A percentile compares a stretch with the other conserved stretches of the same genome.
Evolutionary conservation across 2,888 invertebrate genomes (phyloP).

Genomic region (Tipula vernalis): DNA sequence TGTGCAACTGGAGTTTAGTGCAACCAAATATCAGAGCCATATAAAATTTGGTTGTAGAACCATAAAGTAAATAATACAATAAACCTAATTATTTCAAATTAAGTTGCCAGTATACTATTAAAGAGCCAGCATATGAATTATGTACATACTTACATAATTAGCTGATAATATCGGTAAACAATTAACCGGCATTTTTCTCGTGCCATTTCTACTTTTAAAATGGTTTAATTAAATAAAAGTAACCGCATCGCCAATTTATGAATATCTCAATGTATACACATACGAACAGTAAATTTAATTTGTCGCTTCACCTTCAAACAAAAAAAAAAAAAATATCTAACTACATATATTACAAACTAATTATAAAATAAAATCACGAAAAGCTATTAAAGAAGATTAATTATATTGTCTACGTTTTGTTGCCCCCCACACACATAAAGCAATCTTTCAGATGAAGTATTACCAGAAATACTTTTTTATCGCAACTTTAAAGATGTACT

Average conservation of each 20-base stretch:
- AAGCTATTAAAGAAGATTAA: neutral
- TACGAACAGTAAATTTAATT: neutral
- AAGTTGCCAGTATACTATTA: neutral
- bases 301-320: neutral
- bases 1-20: too few relatives aligned
- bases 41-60: too few relatives aligned
- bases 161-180: neutral
- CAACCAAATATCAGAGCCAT: too few relatives aligned
- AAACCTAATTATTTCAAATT: too few relatives aligned
- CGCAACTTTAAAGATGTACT: neutral
- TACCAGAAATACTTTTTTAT: neutral
- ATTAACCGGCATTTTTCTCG: neutral
- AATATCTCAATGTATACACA: neutral
- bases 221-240: neutral
- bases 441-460: neutral
- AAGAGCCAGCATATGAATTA: neutral
- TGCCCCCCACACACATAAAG: neutral
- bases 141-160: neutral
- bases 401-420: too few relatives aligned
- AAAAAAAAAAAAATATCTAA: neutral
- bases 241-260: neutral
- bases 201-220: neutral
- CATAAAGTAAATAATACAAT: too few relatives aligned
- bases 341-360: neutral
- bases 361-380: neutral